Conservation (phyloP, 53 echinoderm and acorn worm species). For the Echinometra lucunter region DNA sequence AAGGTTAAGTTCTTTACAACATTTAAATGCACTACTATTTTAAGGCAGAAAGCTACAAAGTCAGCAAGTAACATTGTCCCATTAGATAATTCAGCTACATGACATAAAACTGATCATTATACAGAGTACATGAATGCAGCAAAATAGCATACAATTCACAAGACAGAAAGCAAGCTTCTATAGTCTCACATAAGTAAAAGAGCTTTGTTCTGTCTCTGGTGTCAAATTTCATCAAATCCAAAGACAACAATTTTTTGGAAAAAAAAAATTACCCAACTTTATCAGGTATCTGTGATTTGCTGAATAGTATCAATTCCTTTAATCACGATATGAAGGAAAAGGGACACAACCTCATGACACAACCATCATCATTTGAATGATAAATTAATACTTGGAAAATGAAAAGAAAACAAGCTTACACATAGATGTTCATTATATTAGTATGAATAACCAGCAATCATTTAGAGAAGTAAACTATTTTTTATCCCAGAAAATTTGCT, state of each 20-base stretch:
- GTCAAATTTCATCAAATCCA: neutral
- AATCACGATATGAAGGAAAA: neutral
- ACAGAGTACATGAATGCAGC: neutral
- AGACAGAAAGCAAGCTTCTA: neutral
- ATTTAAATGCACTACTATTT: neutral
- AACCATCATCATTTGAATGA: neutral
- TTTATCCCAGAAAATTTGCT: neutral
- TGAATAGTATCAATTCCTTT: no score
- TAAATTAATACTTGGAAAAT: neutral
- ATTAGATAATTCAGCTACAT: neutral
- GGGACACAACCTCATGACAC: neutral
- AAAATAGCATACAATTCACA: neutral
- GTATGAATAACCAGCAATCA: conserved; percentile 21
- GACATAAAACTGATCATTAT: neutral
- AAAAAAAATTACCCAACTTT: neutral
- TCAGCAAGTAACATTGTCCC: neutral
- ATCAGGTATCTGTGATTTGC: neutral
- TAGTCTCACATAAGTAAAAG: neutral
- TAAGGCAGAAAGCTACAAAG: neutral
- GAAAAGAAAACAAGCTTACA: neutral
- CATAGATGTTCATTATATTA: neutral
- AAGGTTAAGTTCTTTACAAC: no score
- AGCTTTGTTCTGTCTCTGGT: neutral
- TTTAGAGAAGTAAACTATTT: neutral
- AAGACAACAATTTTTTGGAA: neutral